Conservation (phyloP, 2,113 vertebrate species). For the Taxidea taxus region DNA sequence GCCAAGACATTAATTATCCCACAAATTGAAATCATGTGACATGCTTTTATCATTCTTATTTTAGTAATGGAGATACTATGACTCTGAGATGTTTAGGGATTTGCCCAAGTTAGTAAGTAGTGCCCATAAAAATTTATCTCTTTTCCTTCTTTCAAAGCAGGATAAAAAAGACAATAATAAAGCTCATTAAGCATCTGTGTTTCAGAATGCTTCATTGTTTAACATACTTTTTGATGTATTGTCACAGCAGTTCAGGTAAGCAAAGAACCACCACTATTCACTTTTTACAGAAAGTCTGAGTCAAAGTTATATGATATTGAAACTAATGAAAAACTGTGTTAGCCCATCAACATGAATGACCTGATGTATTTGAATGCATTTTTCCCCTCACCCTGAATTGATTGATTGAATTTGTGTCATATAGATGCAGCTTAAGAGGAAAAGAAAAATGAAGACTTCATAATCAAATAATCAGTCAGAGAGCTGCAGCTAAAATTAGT, state of each 20-base stretch:
- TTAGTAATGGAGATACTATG: neutral
- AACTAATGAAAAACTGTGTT: conserved; percentile 43
- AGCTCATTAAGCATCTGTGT: neutral
- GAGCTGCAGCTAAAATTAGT: conserved; percentile 11
- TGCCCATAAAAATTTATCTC: neutral
- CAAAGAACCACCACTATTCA: neutral
- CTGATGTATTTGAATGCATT: conserved; percentile 1
- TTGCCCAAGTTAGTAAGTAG: neutral
- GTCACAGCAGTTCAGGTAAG: neutral
- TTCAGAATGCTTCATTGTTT: conserved; percentile 19
- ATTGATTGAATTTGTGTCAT: conserved; percentile 64
- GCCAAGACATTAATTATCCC: neutral
- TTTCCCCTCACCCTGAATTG: conserved; percentile 37
- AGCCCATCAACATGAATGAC: neutral
- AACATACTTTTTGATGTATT: neutral
- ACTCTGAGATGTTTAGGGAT: neutral
- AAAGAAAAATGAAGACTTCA: conserved; percentile 54
- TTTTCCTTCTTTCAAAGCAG: conserved; percentile 25
- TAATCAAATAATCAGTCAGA: conserved; percentile 47
- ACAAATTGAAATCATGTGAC: neutral
- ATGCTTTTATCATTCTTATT: neutral
- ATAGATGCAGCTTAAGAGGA: conserved; percentile 23
- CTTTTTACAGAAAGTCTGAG: conserved; percentile 13
- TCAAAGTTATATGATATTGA: neutral
- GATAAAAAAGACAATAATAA: neutral